phyloP scores from a whole-genome alignment of 2,888 invertebrate genomes.

The Apoderus coryli region DNA sequence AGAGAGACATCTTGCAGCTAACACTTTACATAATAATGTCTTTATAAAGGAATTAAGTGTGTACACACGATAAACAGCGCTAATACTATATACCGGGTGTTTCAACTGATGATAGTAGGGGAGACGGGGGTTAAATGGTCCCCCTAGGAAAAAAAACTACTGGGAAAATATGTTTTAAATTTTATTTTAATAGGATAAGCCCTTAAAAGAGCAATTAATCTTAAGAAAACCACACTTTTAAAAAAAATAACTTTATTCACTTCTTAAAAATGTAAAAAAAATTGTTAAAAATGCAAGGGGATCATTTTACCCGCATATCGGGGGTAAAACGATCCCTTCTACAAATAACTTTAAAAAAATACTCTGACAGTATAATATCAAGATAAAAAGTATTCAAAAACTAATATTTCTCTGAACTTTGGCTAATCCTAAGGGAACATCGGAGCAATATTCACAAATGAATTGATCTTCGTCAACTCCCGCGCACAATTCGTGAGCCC shows the following conservation, averaged over 20 bases:
- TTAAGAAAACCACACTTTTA: background rate
- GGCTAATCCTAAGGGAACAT: constrained; percentile 1
- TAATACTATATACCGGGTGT: no score
- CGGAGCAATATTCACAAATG: constrained; percentile 3
- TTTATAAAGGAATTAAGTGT: no score
- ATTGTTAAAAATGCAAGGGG: background rate
- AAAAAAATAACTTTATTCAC: no score
- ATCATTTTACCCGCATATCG: constrained; percentile 2
- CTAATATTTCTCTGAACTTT: constrained; percentile 1
- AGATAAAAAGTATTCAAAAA: background rate
- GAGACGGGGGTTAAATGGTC: constrained; percentile 1
- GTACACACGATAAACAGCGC: no score
- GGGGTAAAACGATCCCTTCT: background rate
- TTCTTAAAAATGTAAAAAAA: no score
- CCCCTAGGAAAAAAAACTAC: background rate
- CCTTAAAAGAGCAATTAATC: constrained; percentile 1
- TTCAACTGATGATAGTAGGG: no score
- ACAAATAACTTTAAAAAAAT: background rate
- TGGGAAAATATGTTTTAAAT: constrained; percentile 1
- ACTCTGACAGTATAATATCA: constrained; percentile 1
- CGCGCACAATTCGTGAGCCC: constrained; percentile 1
- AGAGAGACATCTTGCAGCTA: no score
- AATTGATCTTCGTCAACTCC: constrained; percentile 2
- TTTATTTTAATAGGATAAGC: constrained; percentile 1
- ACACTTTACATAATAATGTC: no score